Evolutionary conservation across 2,888 invertebrate genomes (phyloP).

Genomic region (Exephanes ischioxanthus): DNA sequence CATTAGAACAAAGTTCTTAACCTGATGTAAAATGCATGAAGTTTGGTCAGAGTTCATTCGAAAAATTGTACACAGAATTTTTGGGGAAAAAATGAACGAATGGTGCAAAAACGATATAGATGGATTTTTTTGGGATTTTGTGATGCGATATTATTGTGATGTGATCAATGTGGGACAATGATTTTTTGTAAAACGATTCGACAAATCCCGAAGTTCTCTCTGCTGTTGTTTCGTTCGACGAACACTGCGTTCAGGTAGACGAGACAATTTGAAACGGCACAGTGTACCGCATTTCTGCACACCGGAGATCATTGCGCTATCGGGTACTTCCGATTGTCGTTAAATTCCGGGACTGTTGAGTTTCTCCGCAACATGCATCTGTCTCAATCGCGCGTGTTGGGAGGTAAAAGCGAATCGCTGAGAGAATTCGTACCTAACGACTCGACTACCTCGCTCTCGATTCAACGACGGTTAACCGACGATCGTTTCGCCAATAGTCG

Average conservation of each 20-base stretch:
- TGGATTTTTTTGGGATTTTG: no score
- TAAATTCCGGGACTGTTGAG: conserved; percentile 46
- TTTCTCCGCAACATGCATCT: conserved; percentile 5
- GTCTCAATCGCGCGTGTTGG: background rate
- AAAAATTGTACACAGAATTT: no score
- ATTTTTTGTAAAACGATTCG: background rate
- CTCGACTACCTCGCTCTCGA: background rate
- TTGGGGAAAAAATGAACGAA: no score
- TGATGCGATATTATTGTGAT: no score
- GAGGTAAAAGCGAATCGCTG: conserved; percentile 4
- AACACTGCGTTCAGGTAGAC: conserved; percentile 1
- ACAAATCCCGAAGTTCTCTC: background rate
- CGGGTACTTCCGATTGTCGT: conserved; percentile 75
- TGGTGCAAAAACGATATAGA: no score
- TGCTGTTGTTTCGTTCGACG: conserved; percentile 21
- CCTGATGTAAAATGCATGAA: background rate
- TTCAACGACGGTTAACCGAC: conserved; percentile 41
- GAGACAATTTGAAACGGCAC: conserved; percentile 27
- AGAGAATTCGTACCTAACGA: conserved; percentile 43
- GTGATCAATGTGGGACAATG: no score
- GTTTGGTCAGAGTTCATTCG: no score
- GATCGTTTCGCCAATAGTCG: conserved; percentile 38
- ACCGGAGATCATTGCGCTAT: conserved; percentile 64
- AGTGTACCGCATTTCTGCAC: conserved; percentile 60
- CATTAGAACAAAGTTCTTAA: background rate